These are phyloP conservation scores for Glyptemys insculpta DNA, from an alignment of 2,797 vertebrate species.

Conservation along the genomic window DNA sequence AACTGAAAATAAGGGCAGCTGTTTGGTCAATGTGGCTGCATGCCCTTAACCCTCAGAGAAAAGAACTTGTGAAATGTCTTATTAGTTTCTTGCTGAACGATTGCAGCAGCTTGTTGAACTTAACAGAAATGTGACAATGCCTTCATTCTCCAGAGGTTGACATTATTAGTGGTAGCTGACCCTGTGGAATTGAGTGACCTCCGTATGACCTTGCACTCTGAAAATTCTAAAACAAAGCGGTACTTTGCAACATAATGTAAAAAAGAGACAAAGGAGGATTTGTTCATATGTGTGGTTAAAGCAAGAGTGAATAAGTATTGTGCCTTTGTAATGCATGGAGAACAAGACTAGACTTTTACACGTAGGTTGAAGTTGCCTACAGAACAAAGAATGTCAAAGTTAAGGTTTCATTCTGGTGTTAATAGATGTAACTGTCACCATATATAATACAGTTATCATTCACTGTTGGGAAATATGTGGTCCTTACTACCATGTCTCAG, in stretches of 20 bases:
- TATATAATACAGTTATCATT: not conserved
- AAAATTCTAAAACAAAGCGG: slow-evolving; percentile 35
- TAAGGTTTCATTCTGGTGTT: not conserved
- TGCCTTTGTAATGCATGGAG: slow-evolving; percentile 7
- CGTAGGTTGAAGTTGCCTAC: not conserved
- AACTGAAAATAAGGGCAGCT: slow-evolving; percentile 4
- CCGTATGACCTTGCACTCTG: slow-evolving; percentile 55
- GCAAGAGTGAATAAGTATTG: not conserved
- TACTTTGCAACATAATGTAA: slow-evolving; percentile 24
- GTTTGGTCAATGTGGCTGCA: not conserved
- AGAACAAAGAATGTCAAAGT: not conserved
- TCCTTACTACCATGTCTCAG: not conserved
- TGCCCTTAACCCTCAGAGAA: slow-evolving; percentile 16
- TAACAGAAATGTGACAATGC: slow-evolving; percentile 37
- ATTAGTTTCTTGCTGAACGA: slow-evolving; percentile 58
- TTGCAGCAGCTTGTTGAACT: slow-evolving; percentile 59
- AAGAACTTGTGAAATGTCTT: slow-evolving; percentile 38
- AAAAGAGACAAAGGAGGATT: not conserved
- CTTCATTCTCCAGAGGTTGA: slow-evolving; percentile 32
- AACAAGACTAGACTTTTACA: not conserved
- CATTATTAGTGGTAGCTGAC: slow-evolving; percentile 55
- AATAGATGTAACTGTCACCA: not conserved
- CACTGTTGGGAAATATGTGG: not conserved
- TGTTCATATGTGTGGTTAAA: not conserved
- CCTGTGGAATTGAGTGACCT: slow-evolving; percentile 44